A percentile compares a stretch with the other conserved stretches of the same genome.
Evolutionary conservation across 2,888 invertebrate genomes (phyloP).

Genomic region (Folsomia candida): DNA sequence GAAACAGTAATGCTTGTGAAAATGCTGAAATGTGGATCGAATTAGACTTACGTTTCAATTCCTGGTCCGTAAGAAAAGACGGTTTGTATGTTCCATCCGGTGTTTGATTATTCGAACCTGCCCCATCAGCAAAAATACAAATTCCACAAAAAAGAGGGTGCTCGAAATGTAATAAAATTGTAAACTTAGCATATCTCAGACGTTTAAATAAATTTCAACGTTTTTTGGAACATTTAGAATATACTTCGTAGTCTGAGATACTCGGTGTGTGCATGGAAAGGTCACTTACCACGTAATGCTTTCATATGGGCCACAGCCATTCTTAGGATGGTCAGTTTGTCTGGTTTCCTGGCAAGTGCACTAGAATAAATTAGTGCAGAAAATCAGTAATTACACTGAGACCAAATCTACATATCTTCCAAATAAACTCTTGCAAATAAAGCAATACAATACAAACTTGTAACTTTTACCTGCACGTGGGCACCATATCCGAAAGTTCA

Average conservation of each 20-base stretch:
- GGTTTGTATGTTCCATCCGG: conserved; percentile 97
- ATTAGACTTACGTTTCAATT: too few relatives aligned
- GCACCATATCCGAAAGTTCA: conserved; percentile 99
- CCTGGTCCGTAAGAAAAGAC: conserved; percentile 97
- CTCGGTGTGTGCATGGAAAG: background rate
- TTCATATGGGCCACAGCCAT: conserved; percentile 99
- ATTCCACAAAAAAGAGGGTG: conserved; percentile 42
- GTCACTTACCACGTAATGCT: conserved; percentile 77
- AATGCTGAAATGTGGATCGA: too few relatives aligned
- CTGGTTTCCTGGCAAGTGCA: conserved; percentile 95
- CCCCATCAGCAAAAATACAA: conserved; percentile 37
- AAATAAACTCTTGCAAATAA: too few relatives aligned
- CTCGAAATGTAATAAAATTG: conserved; percentile 17
- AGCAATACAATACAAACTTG: background rate
- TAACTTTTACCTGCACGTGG: conserved; percentile 72
- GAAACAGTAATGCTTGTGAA: too few relatives aligned
- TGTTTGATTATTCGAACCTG: conserved; percentile 94
- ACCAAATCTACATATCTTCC: background rate
- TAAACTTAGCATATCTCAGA: background rate
- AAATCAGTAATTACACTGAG: background rate
- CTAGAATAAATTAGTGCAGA: conserved; percentile 56
- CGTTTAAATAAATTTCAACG: background rate
- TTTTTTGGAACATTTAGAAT: background rate
- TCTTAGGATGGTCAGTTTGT: conserved; percentile 96
- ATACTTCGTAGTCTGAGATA: background rate